Evolutionary conservation across 2,888 invertebrate species (phyloP), one percentile per base, ranked within the genome.

Genomic region (Agelastica alni): DNA sequence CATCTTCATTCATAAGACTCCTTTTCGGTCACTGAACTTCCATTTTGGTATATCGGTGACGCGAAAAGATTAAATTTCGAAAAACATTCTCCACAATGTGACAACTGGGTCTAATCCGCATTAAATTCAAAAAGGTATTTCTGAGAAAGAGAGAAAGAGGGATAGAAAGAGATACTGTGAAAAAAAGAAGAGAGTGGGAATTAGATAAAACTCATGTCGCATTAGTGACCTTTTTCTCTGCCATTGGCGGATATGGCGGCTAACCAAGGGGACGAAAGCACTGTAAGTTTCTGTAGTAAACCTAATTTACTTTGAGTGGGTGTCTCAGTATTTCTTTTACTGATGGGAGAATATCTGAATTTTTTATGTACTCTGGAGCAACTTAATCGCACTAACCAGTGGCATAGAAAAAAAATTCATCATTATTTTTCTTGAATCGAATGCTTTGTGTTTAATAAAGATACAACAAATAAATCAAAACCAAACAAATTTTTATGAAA

Each of bases 121-220:
- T 49, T 49, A 49, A 49, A 49, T 49, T 49, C 49, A 49, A 49
- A 39, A 49, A 49, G 49, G 49, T 49, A 49, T 49, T 49, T 49
- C 41, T 49, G 32, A 49, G 22, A 49, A 41, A n/a, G n/a, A n/a
- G n/a, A n/a, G n/a, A n/a, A n/a, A n/a, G n/a, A n/a, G n/a, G n/a
- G n/a, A n/a, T n/a, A n/a, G n/a, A n/a, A n/a, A n/a, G n/a, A n/a
- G n/a, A n/a, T n/a, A n/a, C n/a, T n/a, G n/a, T n/a, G n/a, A n/a
- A n/a, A n/a, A n/a, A n/a, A n/a, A n/a, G n/a, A n/a, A n/a, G n/a
- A 49, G 49, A 49, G 41, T 31, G 49, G 41, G 49, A 49, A 49
- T 49, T 49, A 49, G 49, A 49, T 49, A 49, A 49, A 49, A 49
- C 49, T 31, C 49, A 41, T 49, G 49, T 49, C 49, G 49, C 41